Evolutionary conservation across 1,140 invertebrate species (phyloP).

Genomic region (Pissodes strobi): DNA sequence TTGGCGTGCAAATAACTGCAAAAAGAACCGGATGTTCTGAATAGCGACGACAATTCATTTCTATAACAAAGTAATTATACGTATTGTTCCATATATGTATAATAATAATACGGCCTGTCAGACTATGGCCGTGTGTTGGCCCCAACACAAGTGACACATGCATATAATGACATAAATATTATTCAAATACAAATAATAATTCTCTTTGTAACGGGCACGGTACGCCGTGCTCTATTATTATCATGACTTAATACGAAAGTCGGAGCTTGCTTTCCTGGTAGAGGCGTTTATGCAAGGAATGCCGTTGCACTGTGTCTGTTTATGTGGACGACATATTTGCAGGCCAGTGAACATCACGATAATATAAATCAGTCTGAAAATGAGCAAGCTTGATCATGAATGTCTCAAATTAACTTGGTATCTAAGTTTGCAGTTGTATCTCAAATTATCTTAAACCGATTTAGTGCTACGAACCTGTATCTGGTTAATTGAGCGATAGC

Average conservation of each 20-base stretch:
- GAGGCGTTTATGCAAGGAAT: neutral
- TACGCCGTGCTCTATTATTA: constrained; percentile 15
- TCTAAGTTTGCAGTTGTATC: too few species aligned
- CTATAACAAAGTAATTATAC: constrained; percentile 29
- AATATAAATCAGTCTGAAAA: too few species aligned
- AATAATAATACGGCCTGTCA: constrained; percentile 12
- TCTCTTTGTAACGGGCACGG: neutral
- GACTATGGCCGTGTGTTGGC: too few species aligned
- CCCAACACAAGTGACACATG: constrained; percentile 21
- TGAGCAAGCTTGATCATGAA: too few species aligned
- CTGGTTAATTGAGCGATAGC: too few species aligned
- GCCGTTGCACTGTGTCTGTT: neutral
- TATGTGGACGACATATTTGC: too few species aligned
- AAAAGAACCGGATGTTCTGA: constrained; percentile 1
- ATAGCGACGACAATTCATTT: constrained; percentile 10
- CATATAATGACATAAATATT: constrained; percentile 25
- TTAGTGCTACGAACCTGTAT: too few species aligned
- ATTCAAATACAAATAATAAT: constrained; percentile 24
- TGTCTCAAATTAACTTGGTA: too few species aligned
- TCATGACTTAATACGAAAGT: constrained; percentile 11
- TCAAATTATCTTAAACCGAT: too few species aligned
- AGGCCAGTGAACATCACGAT: too few species aligned
- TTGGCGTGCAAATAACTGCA: neutral
- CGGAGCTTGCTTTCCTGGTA: neutral
- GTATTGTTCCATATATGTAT: constrained; percentile 9